These are phyloP conservation scores for Apis dorsata DNA, from an alignment of 1,140 invertebrate genomes.

Conservation along the genomic window DNA sequence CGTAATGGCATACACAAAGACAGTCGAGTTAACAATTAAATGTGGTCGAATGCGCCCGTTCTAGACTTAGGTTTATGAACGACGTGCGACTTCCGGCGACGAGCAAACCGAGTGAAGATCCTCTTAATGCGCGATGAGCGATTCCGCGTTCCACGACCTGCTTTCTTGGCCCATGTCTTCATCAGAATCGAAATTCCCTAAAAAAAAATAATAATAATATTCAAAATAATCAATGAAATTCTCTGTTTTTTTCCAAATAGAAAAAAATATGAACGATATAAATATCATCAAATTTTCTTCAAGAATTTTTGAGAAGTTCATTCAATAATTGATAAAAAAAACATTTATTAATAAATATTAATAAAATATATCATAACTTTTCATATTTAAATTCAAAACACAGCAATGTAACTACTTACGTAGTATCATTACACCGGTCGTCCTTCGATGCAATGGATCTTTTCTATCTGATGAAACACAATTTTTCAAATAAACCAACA, in stretches of 20 bases:
- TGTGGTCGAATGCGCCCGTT: neutral
- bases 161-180: constrained; percentile 1
- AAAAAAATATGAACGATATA: no score
- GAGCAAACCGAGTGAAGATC: constrained; percentile 67
- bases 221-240: neutral
- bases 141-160: constrained; percentile 59
- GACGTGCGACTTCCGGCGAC: constrained; percentile 60
- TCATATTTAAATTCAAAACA: no score
- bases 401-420: neutral
- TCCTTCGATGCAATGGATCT: constrained; percentile 13
- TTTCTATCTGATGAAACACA: constrained; percentile 1
- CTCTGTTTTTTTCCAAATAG: neutral
- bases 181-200: neutral
- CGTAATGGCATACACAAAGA: neutral
- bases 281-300: no score
- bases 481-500: neutral
- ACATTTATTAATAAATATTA: constrained; percentile 33
- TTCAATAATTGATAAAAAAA: neutral
- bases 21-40: neutral
- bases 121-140: constrained; percentile 55
- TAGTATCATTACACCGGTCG: constrained; percentile 31
- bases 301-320: no score
- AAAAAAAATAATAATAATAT: neutral
- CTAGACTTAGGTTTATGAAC: constrained; percentile 54
- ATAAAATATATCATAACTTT: constrained; percentile 28